A percentile compares a stretch with the other conserved stretches of the same genome.
Evolutionary conservation across 2,888 invertebrate genomes (phyloP).

Genomic region (Ennomos erosarius): DNA sequence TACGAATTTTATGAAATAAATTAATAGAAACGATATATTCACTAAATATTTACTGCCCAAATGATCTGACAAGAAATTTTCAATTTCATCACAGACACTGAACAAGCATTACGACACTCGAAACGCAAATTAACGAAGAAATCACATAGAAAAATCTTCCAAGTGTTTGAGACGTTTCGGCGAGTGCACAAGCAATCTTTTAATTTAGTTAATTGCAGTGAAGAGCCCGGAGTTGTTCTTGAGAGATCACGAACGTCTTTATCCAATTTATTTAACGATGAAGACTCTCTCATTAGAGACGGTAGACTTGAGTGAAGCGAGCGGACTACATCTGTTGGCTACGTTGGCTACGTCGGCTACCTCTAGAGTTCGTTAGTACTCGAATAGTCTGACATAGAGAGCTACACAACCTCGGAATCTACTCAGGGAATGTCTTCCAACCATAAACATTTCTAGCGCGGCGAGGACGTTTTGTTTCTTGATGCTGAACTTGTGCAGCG

Average conservation of each 20-base stretch:
- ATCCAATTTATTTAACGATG: conserved; percentile 85
- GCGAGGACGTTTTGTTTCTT: conserved; percentile 35
- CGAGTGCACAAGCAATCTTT: conserved; percentile 81
- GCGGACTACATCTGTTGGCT: conserved; percentile 40
- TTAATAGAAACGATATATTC: no score
- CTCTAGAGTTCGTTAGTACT: conserved; percentile 65
- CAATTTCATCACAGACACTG: conserved; percentile 13
- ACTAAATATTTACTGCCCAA: conserved; percentile 2
- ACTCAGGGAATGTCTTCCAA: conserved; percentile 47
- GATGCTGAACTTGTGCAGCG: conserved; percentile 29
- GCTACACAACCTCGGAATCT: conserved; percentile 47
- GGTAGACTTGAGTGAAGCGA: conserved; percentile 51
- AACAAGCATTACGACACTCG: conserved; percentile 33
- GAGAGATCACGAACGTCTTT: conserved; percentile 84
- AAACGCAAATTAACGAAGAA: conserved; percentile 63
- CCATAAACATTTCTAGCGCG: conserved; percentile 51
- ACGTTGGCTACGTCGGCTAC: conserved; percentile 61
- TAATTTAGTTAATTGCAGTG: conserved; percentile 84
- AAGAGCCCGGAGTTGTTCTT: conserved; percentile 81
- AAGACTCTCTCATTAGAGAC: conserved; percentile 80
- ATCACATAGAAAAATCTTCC: conserved; percentile 56
- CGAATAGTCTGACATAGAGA: conserved; percentile 41
- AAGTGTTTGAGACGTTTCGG: conserved; percentile 69
- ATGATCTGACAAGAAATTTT: conserved; percentile 13
- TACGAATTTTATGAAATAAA: no score